phyloP scores from a whole-genome alignment of 2,797 vertebrate species.

The Enteromius radiatus region DNA sequence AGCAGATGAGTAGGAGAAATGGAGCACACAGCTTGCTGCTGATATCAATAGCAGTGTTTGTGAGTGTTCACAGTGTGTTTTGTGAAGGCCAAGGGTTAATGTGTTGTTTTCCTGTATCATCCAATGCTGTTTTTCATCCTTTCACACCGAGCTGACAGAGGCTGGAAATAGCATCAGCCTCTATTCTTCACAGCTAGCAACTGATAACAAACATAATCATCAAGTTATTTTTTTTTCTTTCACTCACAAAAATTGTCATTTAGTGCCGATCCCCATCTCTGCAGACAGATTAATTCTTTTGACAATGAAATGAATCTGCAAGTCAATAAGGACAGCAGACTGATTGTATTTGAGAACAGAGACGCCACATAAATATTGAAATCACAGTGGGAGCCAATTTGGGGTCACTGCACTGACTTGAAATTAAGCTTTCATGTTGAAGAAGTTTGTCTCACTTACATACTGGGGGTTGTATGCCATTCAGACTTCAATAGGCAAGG shows the following conservation, averaged over 20 bases:
- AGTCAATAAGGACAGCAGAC: conserved; percentile 57
- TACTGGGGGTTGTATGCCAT: neutral
- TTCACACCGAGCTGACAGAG: conserved; percentile 39
- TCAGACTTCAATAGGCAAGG: neutral
- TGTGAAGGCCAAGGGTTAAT: conserved; percentile 40
- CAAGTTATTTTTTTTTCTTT: conserved; percentile 43
- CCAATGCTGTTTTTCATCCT: conserved; percentile 24
- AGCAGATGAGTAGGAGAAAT: conserved; percentile 31
- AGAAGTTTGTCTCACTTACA: conserved; percentile 12
- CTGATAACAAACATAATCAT: conserved; percentile 56
- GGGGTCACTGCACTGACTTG: conserved; percentile 49
- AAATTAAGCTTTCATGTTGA: conserved; percentile 18
- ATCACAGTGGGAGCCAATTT: conserved; percentile 39
- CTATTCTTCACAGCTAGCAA: conserved; percentile 46
- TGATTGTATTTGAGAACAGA: conserved; percentile 51
- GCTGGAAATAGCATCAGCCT: conserved; percentile 38
- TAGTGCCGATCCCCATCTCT: conserved; percentile 40
- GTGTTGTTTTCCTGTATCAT: conserved; percentile 45
- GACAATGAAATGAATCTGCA: conserved; percentile 60
- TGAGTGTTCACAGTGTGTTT: conserved; percentile 32
- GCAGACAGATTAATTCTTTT: conserved; percentile 56
- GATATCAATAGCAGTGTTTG: conserved; percentile 1
- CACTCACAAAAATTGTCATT: conserved; percentile 50
- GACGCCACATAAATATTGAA: conserved; percentile 48
- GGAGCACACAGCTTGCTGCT: conserved; percentile 17